A percentile compares a stretch with the other conserved stretches of the same genome.
Conservation (phyloP, 2,888 invertebrate genomes). For the Crossocerus cetratus region DNA sequence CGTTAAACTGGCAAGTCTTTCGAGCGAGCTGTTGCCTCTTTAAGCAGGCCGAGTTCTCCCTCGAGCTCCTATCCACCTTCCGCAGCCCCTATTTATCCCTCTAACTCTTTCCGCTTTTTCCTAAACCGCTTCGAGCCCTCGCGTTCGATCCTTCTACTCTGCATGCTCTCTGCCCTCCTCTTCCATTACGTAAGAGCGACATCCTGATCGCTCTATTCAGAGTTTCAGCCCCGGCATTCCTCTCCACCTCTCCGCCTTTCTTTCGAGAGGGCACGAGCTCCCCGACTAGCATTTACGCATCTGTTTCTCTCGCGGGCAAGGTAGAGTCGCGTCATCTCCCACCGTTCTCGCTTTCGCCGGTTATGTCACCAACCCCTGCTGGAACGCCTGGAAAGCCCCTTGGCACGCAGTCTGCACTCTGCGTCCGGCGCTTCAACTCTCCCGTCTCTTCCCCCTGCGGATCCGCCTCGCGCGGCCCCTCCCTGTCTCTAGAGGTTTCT, state of each 20-base stretch:
- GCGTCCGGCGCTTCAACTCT: background rate
- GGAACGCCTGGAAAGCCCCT: background rate
- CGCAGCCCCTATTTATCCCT: background rate
- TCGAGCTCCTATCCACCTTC: background rate
- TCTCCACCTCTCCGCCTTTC: background rate
- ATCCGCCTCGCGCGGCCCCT: background rate
- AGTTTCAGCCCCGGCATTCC: slow-evolving; percentile 1
- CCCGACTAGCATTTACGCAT: background rate
- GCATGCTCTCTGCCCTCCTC: no score
- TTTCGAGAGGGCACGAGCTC: background rate
- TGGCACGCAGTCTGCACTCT: no score
- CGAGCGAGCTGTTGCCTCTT: background rate
- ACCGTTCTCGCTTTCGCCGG: background rate
- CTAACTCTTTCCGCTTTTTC: background rate
- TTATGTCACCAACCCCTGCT: background rate
- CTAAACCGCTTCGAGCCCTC: no score
- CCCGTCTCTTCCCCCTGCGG: background rate
- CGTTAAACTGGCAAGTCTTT: slow-evolving; percentile 41
- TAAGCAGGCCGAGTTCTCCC: background rate
- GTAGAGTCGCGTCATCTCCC: no score
- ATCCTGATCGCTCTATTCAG: background rate
- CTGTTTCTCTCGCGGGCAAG: background rate
- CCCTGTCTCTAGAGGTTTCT: background rate
- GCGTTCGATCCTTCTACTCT: no score
- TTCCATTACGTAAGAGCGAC: no score